These are phyloP conservation scores for Phoxinus dragarum DNA, from an alignment of 2,797 vertebrate species.

Conservation along the genomic window DNA sequence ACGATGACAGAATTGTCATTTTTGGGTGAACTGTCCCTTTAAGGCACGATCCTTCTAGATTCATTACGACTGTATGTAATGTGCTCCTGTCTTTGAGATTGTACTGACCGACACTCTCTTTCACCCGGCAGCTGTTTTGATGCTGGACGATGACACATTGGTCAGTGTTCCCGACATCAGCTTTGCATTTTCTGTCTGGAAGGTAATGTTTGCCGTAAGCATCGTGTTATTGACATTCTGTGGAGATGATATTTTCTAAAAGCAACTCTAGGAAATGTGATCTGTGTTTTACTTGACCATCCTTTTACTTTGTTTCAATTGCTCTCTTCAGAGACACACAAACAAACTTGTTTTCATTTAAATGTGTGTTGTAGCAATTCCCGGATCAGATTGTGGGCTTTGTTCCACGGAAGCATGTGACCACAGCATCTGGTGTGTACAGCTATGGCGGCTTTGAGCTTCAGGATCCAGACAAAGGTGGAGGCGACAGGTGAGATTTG, in stretches of 20 bases:
- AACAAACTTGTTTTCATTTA: slow-evolving; percentile 21
- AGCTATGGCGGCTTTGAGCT: slow-evolving; percentile 93
- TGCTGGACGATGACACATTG: slow-evolving; percentile 94
- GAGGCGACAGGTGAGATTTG: slow-evolving; percentile 80
- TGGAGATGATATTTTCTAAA: neutral
- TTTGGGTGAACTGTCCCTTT: neutral
- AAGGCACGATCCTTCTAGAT: neutral
- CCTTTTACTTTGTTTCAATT: neutral
- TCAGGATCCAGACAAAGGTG: slow-evolving; percentile 82
- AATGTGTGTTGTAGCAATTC: slow-evolving; percentile 86
- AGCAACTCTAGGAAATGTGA: neutral
- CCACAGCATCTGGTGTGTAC: slow-evolving; percentile 83
- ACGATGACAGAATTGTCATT: neutral
- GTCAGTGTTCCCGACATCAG: slow-evolving; percentile 90
- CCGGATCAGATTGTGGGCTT: slow-evolving; percentile 93
- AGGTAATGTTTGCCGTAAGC: slow-evolving; percentile 79
- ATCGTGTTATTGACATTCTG: neutral
- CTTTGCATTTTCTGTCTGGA: slow-evolving; percentile 95
- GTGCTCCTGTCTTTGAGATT: neutral
- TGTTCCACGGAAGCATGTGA: slow-evolving; percentile 91
- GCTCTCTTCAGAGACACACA: neutral
- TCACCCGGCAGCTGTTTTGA: slow-evolving; percentile 83
- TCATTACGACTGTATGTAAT: neutral
- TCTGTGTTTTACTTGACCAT: neutral
- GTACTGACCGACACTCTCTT: neutral